A percentile compares a stretch with the other conserved stretches of the same genome.
Conservation (phyloP, 2,113 vertebrate species). For the Cottus gobio region DNA sequence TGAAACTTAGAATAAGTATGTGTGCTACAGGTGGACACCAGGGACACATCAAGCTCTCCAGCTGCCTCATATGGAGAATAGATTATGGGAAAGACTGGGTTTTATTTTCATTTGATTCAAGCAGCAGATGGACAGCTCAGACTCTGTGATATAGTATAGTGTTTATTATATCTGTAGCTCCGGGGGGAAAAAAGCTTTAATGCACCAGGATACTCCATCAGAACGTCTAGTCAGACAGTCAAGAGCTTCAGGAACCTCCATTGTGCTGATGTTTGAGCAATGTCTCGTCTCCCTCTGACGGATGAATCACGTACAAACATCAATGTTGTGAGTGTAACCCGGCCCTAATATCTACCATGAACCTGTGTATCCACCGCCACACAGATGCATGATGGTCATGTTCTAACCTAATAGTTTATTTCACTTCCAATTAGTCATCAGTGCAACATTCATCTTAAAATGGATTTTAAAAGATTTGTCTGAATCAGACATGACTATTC, state of each 20-base stretch:
- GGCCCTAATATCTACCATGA: neutral
- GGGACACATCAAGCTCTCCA: neutral
- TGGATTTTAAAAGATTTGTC: constrained; percentile 1
- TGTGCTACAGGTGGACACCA: neutral
- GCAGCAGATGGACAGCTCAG: constrained; percentile 20
- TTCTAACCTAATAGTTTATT: neutral
- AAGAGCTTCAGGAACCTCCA: neutral
- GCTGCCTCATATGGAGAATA: neutral
- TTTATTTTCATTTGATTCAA: constrained; percentile 15
- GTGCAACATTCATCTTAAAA: neutral
- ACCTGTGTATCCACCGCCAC: neutral
- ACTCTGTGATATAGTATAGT: neutral
- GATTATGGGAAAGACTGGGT: neutral
- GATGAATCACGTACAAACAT: neutral
- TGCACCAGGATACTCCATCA: neutral
- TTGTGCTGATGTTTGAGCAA: neutral
- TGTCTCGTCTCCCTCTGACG: neutral
- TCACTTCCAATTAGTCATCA: neutral
- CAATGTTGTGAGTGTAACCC: neutral
- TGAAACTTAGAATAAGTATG: neutral
- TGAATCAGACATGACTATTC: neutral
- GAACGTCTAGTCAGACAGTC: neutral
- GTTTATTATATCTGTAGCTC: neutral
- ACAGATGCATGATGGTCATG: neutral
- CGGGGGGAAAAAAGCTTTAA: neutral